Evolutionary conservation across 2,888 invertebrate genomes (phyloP), one percentile per base, ranked within the genome.

Genomic region (Leistus spinibarbis): DNA sequence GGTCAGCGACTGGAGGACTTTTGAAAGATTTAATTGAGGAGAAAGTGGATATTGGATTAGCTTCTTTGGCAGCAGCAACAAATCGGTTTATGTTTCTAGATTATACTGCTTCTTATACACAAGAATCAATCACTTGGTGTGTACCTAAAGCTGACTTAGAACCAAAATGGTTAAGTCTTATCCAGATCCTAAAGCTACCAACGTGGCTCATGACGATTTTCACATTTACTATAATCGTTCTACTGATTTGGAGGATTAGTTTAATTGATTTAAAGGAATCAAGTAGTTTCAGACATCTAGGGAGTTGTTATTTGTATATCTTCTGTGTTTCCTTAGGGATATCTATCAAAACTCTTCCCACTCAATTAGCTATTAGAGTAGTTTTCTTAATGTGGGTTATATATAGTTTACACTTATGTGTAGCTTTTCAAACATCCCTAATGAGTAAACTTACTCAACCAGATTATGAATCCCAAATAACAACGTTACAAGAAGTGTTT

Each of bases 391-490:
- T 78, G 54, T 79, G 79, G 79, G 69, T 79, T 20, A 69, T 79
- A 17, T 79, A 77, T 23, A 77, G 76, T 20, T 57, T 78, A 4
- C 76, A 78, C 54, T 62, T 80, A 27, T 76, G 63, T 23, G 75
- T 76, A 3, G 66, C 78, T 0, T 80, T 79, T 60, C 77, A 79
- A 72, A 79, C 80, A 0, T 72, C 77, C 9, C 76, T 80, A 24
- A 77, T 77, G 7, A 78, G 79, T 24, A 74, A 72, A 16, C 63
- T 80, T 19, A 76, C 79, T n/a, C 65, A 69, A n/a, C 80, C 80
- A 1, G 70, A 64, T 56, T 78, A 77, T 64, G 77, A 76, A n/a
- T 63, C 27, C 16, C 78, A 79, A 56, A 76, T 79, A 1, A 71
- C 62, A 4, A 76, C 77, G 0, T 4, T 78, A 1, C 72, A 78